A percentile compares a stretch with the other conserved stretches of the same genome.
These are phyloP conservation scores for Lichenostomus cassidix DNA, from an alignment of 2,113 vertebrate species.

Conservation along the genomic window DNA sequence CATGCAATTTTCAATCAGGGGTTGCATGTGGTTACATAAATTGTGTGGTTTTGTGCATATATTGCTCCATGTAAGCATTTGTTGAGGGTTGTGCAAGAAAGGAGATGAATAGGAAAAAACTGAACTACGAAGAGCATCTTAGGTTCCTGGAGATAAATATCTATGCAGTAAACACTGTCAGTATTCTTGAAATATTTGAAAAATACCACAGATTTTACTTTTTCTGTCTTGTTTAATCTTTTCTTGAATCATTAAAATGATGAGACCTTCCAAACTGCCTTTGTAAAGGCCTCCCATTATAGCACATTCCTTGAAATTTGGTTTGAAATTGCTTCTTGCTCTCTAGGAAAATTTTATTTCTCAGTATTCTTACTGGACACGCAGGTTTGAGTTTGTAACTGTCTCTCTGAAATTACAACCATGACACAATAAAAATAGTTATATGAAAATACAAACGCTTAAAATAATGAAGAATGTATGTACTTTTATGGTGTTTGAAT, in stretches of 20 bases:
- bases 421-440: not conserved
- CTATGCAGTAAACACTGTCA: not conserved
- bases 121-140: not conserved
- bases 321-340: not conserved
- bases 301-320: not conserved
- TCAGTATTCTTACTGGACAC: not conserved
- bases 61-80: not conserved
- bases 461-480: not conserved
- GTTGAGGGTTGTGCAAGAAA: not conserved
- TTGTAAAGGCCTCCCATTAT: not conserved
- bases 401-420: not conserved
- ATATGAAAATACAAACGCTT: not conserved
- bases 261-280: not conserved
- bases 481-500: not conserved
- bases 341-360: not conserved
- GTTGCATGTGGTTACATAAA: not conserved
- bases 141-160: not conserved
- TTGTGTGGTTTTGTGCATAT: fast-evolving
- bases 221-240: not conserved
- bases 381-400: not conserved
- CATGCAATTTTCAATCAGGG: fast-evolving
- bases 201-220: not conserved
- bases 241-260: not conserved
- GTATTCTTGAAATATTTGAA: not conserved
- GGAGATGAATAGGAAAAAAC: not conserved